A percentile compares a stretch with the other conserved stretches of the same genome.
These are phyloP conservation scores for Silurus glanis DNA, from an alignment of 2,113 vertebrate species.

Conservation along the genomic window DNA sequence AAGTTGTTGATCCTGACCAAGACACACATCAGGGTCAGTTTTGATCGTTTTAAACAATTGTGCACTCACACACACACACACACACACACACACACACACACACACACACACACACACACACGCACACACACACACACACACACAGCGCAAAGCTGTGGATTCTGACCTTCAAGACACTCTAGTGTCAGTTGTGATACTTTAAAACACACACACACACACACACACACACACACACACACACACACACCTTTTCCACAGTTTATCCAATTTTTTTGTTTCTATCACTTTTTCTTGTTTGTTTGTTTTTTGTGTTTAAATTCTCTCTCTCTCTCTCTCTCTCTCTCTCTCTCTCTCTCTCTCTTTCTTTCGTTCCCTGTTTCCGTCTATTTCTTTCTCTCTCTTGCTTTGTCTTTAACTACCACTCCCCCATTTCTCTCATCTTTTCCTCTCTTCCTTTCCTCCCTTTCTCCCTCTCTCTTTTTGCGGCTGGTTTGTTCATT, in stretches of 20 bases:
- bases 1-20: conserved; percentile 15
- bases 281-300: neutral
- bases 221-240: neutral
- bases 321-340: neutral
- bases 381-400: neutral
- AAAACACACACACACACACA: neutral
- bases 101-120: neutral
- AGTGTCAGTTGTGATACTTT: neutral
- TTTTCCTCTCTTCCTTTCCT: neutral
- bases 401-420: too few species aligned
- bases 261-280: neutral
- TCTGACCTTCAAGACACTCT: neutral
- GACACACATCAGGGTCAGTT: conserved; percentile 1
- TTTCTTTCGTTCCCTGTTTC: neutral
- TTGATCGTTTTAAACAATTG: neutral
- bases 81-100: neutral
- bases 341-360: neutral
- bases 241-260: neutral
- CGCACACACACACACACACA: conserved; percentile 1
- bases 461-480: neutral
- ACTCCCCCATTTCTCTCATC: neutral
- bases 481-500: conserved; percentile 16
- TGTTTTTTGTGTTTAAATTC: neutral
- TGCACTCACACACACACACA: neutral
- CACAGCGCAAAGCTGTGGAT: neutral